These are phyloP conservation scores for Heliconius aoede DNA, from an alignment of 2,888 invertebrate species.

Conservation along the genomic window DNA sequence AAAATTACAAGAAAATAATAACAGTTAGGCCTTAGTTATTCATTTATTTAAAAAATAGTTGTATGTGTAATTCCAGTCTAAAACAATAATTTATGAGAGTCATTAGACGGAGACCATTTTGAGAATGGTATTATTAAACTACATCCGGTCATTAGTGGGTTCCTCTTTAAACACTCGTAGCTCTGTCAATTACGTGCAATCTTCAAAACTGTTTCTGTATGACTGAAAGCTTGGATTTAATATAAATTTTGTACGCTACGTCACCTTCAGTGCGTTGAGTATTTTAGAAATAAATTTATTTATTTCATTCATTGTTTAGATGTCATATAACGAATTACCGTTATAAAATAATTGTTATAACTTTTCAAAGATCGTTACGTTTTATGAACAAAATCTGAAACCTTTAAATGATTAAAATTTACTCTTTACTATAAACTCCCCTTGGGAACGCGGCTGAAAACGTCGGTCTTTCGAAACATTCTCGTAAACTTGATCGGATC, in stretches of 20 bases:
- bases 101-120: constrained; percentile 36
- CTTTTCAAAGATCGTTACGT: neutral
- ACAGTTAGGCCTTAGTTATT: no score
- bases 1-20: no score
- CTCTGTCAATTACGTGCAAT: constrained; percentile 71
- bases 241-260: constrained; percentile 56
- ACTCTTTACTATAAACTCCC: neutral
- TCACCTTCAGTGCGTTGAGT: no score
- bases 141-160: constrained; percentile 66
- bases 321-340: neutral
- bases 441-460: neutral
- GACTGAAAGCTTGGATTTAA: constrained; percentile 66
- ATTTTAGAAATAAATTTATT: no score
- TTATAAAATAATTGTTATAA: no score
- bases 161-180: constrained; percentile 63
- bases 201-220: constrained; percentile 64
- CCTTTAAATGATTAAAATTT: neutral
- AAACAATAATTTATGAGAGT: constrained; percentile 41
- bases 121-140: constrained; percentile 58
- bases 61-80: constrained; percentile 25
- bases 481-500: neutral
- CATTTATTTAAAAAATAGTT: no score
- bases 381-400: neutral
- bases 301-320: no score
- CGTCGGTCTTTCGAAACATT: neutral